Evolutionary conservation across 2,113 vertebrate genomes (phyloP), one percentile per base, ranked within the genome.

Genomic region (Malurus elegans): DNA sequence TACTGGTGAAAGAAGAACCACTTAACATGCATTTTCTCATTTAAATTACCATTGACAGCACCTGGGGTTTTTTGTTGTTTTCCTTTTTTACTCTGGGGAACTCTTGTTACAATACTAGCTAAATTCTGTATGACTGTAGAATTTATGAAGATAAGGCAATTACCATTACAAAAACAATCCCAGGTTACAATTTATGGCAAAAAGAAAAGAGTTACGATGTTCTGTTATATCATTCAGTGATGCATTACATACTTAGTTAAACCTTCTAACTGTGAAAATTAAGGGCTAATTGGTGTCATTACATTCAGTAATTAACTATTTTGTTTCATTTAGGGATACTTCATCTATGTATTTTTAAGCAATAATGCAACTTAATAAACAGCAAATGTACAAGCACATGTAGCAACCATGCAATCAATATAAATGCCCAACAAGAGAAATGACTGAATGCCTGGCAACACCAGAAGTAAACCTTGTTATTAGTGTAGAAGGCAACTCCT

Each of bases 21-120:
- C 97, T 98, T 98, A 98, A 97, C 5, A 4, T 97, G 97, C 96
- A 97, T 98, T 97, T 98, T 98, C 97, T 98, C 98, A 98, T 98
- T 98, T 97, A 98, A 98, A 98, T 98, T 97, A 97, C 92, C 96
- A 95, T 87, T 98, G 98, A 97, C 95, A 97, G 97, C 97, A 98
- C 87, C 95, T 97, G 96, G 94, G 95, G 91, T 93, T 76, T 97
- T 98, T 72, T 75, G 71, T 57, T 86, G 51, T 50, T 58, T 58
- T 75, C 36, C 36, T 58, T 62, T 72, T 75, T 67, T 5, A 50
- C 61, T 75, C 53, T 66, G 96, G 97, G 98, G 97, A 98, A 98
- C 97, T 96, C 95, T 96, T 97, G 83, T 96, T 97, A 97, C 97
- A 97, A 97, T 97, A 95, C 96, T 79, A 90, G 95, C 91, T 90